A percentile compares a stretch with the other conserved stretches of the same genome.
phyloP scores from a whole-genome alignment of 1,140 invertebrate species.

The Hycleus phaleratus region DNA sequence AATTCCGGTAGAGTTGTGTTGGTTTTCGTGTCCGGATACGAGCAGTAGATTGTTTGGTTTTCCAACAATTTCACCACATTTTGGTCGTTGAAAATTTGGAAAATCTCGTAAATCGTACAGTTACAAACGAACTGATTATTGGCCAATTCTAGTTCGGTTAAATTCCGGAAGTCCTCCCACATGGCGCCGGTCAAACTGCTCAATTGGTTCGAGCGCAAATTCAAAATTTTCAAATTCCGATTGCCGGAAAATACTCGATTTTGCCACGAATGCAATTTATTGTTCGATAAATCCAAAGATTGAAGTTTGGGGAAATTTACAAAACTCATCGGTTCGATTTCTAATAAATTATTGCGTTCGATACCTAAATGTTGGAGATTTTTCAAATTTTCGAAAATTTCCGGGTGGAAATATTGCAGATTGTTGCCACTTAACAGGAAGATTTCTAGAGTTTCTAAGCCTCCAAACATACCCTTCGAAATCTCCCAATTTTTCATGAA shows the following conservation, averaged over 20 bases:
- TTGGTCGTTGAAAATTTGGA: conserved; percentile 1
- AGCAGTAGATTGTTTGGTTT: background rate
- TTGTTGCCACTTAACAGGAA: conserved; percentile 44
- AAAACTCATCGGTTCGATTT: conserved; percentile 40
- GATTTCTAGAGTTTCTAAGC: conserved; percentile 43
- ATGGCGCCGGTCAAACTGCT: conserved; percentile 47
- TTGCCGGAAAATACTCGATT: conserved; percentile 42
- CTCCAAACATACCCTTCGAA: conserved; percentile 41
- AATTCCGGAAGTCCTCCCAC: conserved; percentile 46
- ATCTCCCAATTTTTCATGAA: conserved; percentile 39
- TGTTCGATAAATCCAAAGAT: conserved; percentile 44
- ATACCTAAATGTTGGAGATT: conserved; percentile 45
- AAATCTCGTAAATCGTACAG: conserved; percentile 42
- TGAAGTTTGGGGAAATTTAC: conserved; percentile 41
- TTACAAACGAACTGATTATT: conserved; percentile 50
- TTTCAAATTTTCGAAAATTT: conserved; percentile 46
- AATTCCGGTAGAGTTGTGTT: conserved; percentile 14
- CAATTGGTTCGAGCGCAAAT: conserved; percentile 47
- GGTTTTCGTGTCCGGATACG: conserved; percentile 4
- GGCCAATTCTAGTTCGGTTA: conserved; percentile 42
- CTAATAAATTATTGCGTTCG: conserved; percentile 43
- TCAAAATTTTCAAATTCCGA: conserved; percentile 34
- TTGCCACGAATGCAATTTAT: conserved; percentile 45
- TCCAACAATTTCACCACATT: conserved; percentile 1
- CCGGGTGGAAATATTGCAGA: conserved; percentile 40